A percentile compares a stretch with the other conserved stretches of the same genome.
phyloP scores from a whole-genome alignment of 2,797 vertebrate genomes.

The Sebastes elongatus region DNA sequence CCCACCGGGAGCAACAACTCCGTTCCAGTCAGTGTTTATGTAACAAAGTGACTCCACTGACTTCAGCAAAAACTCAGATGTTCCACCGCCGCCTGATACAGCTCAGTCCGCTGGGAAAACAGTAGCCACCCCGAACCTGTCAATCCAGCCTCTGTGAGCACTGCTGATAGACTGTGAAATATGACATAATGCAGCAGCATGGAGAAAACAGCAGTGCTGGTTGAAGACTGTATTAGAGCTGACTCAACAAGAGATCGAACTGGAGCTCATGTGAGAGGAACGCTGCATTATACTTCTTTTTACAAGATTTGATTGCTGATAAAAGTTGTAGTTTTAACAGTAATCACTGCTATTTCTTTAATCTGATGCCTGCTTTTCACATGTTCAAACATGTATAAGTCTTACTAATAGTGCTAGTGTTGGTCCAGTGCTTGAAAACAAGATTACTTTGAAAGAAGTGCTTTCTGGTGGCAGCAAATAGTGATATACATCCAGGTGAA shows the following conservation, averaged over 20 bases:
- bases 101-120: background rate
- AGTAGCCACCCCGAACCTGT: background rate
- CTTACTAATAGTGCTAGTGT: no score
- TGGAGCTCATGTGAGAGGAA: background rate
- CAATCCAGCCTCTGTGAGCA: background rate
- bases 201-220: background rate
- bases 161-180: background rate
- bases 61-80: slow-evolving; percentile 15
- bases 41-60: slow-evolving; percentile 18
- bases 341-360: background rate
- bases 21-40: background rate
- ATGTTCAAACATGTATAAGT: no score
- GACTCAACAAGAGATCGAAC: background rate
- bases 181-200: background rate
- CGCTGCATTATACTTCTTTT: background rate
- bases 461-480: no score
- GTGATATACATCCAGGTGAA: no score
- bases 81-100: background rate
- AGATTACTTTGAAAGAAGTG: no score
- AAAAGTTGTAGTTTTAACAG: background rate
- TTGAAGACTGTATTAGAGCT: background rate
- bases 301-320: background rate
- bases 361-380: no score
- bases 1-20: background rate
- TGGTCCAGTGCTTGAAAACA: no score